A percentile compares a stretch with the other conserved stretches of the same genome.
These are phyloP conservation scores for Amphipyra berbera DNA, from an alignment of 2,888 invertebrate genomes.

Conservation along the genomic window DNA sequence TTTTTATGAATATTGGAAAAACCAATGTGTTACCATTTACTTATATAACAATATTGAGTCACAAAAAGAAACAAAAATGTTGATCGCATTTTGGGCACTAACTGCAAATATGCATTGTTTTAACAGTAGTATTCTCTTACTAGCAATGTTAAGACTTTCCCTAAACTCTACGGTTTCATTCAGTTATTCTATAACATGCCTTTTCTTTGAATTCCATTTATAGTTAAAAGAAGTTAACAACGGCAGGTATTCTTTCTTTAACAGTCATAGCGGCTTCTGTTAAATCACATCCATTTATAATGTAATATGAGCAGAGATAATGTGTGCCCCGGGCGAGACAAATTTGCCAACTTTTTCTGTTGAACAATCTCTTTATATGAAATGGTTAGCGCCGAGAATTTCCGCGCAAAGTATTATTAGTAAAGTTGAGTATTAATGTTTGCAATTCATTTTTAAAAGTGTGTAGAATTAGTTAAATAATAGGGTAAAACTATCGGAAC, in stretches of 20 bases:
- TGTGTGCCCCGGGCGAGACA: constrained; percentile 76
- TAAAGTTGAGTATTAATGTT: constrained; percentile 67
- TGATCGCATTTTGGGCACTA: too few species aligned
- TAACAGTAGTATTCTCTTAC: too few species aligned
- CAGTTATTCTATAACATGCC: too few species aligned
- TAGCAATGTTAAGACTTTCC: too few species aligned
- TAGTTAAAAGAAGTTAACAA: constrained; percentile 34
- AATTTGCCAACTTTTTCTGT: constrained; percentile 79
- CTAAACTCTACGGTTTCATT: too few species aligned
- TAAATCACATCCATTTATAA: constrained; percentile 76
- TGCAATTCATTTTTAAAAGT: constrained; percentile 57
- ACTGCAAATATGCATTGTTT: too few species aligned
- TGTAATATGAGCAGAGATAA: constrained; percentile 77
- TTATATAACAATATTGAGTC: neutral
- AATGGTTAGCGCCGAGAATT: constrained; percentile 72
- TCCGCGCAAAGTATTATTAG: constrained; percentile 72
- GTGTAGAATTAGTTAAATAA: constrained; percentile 1
- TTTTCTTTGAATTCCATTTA: too few species aligned
- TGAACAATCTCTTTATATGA: constrained; percentile 77
- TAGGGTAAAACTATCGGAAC: neutral
- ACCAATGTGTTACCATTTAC: neutral
- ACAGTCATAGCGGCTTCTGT: constrained; percentile 62
- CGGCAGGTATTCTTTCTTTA: constrained; percentile 55
- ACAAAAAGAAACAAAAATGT: neutral
- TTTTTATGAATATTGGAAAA: neutral